Base-by-base conservation (phyloP, 1,140 invertebrate species). In the Drosophila mojavensis region DNA sequence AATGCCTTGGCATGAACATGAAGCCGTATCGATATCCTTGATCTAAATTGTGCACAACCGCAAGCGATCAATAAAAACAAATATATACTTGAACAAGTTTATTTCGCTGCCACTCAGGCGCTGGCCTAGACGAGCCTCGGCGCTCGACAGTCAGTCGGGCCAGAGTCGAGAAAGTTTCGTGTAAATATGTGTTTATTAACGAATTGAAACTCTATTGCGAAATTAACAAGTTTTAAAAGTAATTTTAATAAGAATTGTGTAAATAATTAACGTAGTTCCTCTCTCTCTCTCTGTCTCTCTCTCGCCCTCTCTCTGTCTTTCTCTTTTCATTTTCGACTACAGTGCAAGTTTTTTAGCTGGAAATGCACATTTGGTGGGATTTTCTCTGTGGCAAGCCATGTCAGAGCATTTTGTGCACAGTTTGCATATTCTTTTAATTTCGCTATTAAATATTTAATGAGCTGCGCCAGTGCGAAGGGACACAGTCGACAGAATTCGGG, bases 41-140 rank as follows among this genome's bases (percentile, higher is more conserved):
- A 86, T 86, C 82, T 86, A 86, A 86, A 86, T 86, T 86, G 82
- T 76, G 82, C 83, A 86, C 79, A 88, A 86, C 83, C 82, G 83
- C 83, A 79, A 82, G 75, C 83, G 79, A 86, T 86, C 82, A 86
- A 86, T 86, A 88, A 79, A 73, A 63, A 64, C 56, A 72, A 45
- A 75, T 39, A 48, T 73, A 62, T 45, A 70, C 56, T 76, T 71
- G 73, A 70, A 81, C 68, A 77, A 84, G 76, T 84, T 71, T 84
- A 83, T 80, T 76, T 77, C 48, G 36, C 36, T 39, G 36, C 70
- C 62, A 56, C 53, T 47, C 72, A 62, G 63, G 48, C 48, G 30
- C 11, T 59, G 33, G 26, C 48, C 15, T 26, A n/a, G 63, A 64
- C 55, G 60, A 24, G 45, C 24, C 47, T 48, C n/a, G 43, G 20